Conservation (phyloP, 2,888 invertebrate species). For the Nomada fucata region DNA sequence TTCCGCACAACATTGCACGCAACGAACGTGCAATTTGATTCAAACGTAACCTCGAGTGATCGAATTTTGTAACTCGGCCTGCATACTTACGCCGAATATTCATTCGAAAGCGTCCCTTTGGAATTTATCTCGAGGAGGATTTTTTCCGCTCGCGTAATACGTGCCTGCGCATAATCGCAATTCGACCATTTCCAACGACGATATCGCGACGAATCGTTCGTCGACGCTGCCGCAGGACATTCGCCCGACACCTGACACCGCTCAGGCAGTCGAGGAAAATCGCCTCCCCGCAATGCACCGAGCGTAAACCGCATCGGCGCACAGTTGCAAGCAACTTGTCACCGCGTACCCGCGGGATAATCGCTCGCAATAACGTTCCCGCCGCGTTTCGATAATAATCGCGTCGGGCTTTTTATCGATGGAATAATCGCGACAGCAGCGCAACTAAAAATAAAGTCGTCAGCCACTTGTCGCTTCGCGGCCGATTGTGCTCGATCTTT, state of each 20-base stretch:
- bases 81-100: no score
- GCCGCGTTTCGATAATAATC: conserved; percentile 41
- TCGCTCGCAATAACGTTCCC: conserved; percentile 31
- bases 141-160: no score
- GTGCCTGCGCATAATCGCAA: no score
- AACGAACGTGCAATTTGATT: no score
- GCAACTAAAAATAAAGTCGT: conserved; percentile 50
- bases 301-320: neutral
- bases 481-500: conserved; percentile 26
- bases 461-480: conserved; percentile 43
- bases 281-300: neutral
- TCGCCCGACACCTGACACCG: neutral
- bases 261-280: conserved; percentile 13
- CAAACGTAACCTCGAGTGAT: no score
- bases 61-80: no score
- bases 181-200: neutral
- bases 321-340: conserved; percentile 23
- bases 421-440: conserved; percentile 32
- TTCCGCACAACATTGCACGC: no score
- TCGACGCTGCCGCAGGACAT: neutral
- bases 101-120: no score
- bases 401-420: conserved; percentile 27
- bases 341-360: conserved; percentile 29
- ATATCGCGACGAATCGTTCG: neutral
- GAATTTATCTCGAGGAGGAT: no score